Conservation (phyloP, 2,888 invertebrate species). For the Polyommatus iphigenia region DNA sequence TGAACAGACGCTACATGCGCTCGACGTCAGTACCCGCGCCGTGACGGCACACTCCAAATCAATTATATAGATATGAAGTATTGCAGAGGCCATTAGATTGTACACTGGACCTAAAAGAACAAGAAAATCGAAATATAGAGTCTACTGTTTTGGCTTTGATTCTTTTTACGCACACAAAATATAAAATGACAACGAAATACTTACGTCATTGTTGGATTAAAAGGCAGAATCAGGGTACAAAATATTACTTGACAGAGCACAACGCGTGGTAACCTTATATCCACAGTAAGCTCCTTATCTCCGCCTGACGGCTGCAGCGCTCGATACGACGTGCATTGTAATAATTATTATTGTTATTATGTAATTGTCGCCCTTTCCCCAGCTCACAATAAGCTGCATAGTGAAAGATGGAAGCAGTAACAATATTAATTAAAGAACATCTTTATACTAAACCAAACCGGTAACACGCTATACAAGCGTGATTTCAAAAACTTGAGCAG, state of each 20-base stretch:
- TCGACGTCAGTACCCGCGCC: slow-evolving; percentile 7
- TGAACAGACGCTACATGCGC: slow-evolving; percentile 13
- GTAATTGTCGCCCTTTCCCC: neutral
- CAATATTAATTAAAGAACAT: neutral
- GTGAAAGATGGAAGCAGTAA: neutral
- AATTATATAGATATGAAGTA: neutral
- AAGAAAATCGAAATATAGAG: too few relatives aligned
- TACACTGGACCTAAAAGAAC: too few relatives aligned
- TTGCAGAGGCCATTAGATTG: too few relatives aligned
- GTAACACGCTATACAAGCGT: neutral
- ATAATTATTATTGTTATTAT: slow-evolving; percentile 26
- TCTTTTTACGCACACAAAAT: neutral
- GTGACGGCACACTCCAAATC: slow-evolving; percentile 22
- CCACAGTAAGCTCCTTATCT: neutral
- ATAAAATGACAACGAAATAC: neutral
- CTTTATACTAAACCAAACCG: neutral
- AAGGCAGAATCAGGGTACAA: neutral
- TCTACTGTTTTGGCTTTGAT: too few relatives aligned
- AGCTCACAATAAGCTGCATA: neutral
- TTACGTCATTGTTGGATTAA: too few relatives aligned
- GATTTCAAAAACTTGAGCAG: neutral
- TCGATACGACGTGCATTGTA: slow-evolving; percentile 1
- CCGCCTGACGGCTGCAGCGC: neutral
- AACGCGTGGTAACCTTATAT: slow-evolving; percentile 9
- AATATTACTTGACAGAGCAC: neutral